Evolutionary conservation across 2,113 vertebrate genomes (phyloP), one percentile per base, ranked within the genome.

Genomic region (Canis aureus): DNA sequence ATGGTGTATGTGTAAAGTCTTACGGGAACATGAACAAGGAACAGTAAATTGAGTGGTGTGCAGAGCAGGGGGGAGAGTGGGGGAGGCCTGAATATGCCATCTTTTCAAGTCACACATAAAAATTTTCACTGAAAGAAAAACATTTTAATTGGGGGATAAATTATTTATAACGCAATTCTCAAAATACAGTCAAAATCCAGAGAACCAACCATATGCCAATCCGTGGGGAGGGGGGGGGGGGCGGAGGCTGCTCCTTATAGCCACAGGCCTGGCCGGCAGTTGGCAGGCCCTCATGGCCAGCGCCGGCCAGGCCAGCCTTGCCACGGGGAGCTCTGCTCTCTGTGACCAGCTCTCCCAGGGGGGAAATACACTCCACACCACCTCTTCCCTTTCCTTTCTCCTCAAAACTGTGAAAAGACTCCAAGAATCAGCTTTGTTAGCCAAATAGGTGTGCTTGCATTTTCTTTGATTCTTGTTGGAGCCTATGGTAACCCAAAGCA

Each of bases 251-350:
- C n/a, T 55, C 11, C 12, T 27, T 74, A 20, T 20, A 3, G 11
- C 78, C 8, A 3, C 23, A 12, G 49, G 29, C 53, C 5, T 2
- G 23, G 55, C 10, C 11, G 2, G 62, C 11, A 10, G 7, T 25
- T 29, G 13, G 32, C 43, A 27, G 69, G 20, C 15, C 20, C 53
- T 15, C 15, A 10, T 35, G 32, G 20, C 71, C 9, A 38, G 43
- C 32, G 29, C 5, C 0, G 3, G 11, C 23, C n/a, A 29, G 59
- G 27, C 27, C 73, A 12, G 23, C 9, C 16, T 88, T 23, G 3
- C 0, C 0, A 5, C 4, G 0, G 3, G 25, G 22, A 59, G 49
- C 3, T 19, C 2, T 3, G 13, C 12, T 38, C 15, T 55, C 20
- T 69, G 8, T 60, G 2, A 20, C n/a, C 2, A 8, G 22, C 55